These are phyloP conservation scores for Mnemiopsis leidyi DNA, from an alignment of 37 sponge, comb jelly and placozoan genomes.

Conservation along the genomic window DNA sequence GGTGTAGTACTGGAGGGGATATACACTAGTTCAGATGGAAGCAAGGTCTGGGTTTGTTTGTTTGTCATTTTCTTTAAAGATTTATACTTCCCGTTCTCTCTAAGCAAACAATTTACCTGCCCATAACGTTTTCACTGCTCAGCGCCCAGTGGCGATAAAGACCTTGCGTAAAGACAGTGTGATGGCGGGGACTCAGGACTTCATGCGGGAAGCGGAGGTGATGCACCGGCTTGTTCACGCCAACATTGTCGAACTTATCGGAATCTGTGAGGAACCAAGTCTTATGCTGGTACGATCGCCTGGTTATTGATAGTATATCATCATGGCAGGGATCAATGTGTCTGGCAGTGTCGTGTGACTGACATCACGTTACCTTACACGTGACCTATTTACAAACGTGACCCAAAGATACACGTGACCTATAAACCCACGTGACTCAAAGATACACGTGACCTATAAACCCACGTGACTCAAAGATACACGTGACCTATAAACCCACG, in stretches of 20 bases:
- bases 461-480: too few relatives aligned
- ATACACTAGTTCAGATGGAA: constrained; percentile 68
- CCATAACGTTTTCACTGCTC: too few relatives aligned
- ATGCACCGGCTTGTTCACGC: constrained; percentile 86
- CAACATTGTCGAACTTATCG: constrained; percentile 87
- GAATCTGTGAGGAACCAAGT: background rate
- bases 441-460: too few relatives aligned
- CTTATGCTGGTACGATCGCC: constrained; percentile 36
- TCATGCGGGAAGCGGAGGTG: constrained; percentile 87
- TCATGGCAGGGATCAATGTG: background rate
- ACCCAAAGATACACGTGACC: too few relatives aligned
- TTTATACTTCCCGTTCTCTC: background rate
- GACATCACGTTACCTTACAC: too few relatives aligned
- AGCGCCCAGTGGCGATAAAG: background rate
- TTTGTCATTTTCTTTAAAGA: background rate
- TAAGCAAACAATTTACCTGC: too few relatives aligned
- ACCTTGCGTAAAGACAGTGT: constrained; percentile 39
- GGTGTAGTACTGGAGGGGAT: constrained; percentile 81
- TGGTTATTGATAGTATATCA: background rate
- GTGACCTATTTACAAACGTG: too few relatives aligned
- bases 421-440: too few relatives aligned
- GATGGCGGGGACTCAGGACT: constrained; percentile 72
- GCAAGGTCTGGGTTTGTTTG: constrained; percentile 49
- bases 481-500: too few relatives aligned
- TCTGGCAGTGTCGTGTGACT: constrained; percentile 73